These are phyloP conservation scores for Gymnopithys bicolor DNA, from an alignment of 2,797 vertebrate genomes.

Conservation along the genomic window DNA sequence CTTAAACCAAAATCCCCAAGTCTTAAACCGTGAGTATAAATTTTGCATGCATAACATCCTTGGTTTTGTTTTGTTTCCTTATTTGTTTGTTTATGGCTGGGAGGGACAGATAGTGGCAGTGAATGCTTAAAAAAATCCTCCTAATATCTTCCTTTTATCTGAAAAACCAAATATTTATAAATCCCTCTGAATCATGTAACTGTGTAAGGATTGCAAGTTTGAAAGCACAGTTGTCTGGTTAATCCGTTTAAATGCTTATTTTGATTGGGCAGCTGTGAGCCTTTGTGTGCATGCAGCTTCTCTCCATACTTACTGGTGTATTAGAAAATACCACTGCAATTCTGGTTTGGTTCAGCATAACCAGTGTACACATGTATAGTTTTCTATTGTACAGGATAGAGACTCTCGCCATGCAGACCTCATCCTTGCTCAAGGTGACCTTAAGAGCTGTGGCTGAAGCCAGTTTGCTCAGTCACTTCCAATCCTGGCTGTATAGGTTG, in stretches of 20 bases:
- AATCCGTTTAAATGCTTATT: slow-evolving; percentile 54
- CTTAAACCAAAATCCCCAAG: background rate
- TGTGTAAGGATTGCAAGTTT: background rate
- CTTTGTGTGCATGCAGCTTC: slow-evolving; percentile 9
- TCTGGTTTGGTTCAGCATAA: background rate
- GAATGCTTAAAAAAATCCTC: background rate
- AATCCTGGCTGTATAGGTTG: background rate
- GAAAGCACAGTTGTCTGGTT: slow-evolving; percentile 37
- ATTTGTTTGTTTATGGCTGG: background rate
- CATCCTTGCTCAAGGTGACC: background rate
- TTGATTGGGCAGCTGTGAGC: slow-evolving; percentile 32
- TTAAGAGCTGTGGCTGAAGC: background rate
- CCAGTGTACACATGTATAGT: fast-evolving
- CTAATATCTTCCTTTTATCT: slow-evolving; percentile 13
- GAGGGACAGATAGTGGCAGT: background rate
- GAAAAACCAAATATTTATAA: slow-evolving; percentile 55
- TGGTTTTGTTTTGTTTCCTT: background rate
- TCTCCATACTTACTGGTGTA: background rate
- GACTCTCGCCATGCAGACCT: background rate
- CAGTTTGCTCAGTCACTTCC: background rate
- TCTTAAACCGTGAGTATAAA: background rate
- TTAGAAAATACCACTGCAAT: background rate
- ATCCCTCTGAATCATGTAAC: slow-evolving; percentile 26
- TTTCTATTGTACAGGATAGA: background rate
- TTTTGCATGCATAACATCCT: background rate